Evolutionary conservation across 2,797 vertebrate species (phyloP).

Genomic region (Lacerta viridis): DNA sequence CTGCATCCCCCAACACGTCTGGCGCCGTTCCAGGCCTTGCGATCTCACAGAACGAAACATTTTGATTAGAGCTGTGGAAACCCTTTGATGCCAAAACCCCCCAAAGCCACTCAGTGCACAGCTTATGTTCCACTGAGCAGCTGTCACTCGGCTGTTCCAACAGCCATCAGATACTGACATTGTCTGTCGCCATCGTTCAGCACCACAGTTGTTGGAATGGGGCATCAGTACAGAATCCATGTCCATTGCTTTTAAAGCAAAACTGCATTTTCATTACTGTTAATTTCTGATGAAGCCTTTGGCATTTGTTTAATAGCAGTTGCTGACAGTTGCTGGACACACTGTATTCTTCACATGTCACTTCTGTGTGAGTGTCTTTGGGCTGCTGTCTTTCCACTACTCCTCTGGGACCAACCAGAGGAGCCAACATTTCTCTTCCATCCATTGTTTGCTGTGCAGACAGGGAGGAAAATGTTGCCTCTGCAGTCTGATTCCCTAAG

Average conservation of each 20-base stretch:
- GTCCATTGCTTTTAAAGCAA: constrained; percentile 40
- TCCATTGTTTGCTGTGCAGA: constrained; percentile 21
- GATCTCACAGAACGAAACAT: constrained; percentile 60
- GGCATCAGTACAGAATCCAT: rapidly evolving
- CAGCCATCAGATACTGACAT: constrained; percentile 41
- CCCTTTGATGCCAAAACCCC: constrained; percentile 59
- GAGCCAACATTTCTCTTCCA: not conserved
- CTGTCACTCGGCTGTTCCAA: constrained; percentile 55
- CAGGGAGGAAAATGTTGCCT: constrained; percentile 32
- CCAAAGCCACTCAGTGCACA: constrained; percentile 38
- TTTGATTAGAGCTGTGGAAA: constrained; percentile 60
- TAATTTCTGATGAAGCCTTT: constrained; percentile 28
- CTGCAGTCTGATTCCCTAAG: constrained; percentile 20
- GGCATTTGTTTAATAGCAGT: not conserved
- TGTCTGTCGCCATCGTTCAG: not conserved
- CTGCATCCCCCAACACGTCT: constrained; percentile 1
- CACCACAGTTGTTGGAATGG: not conserved
- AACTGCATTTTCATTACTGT: constrained; percentile 10
- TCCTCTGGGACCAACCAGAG: not conserved
- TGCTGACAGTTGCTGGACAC: not conserved
- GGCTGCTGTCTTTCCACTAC: constrained; percentile 1
- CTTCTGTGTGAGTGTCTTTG: not conserved
- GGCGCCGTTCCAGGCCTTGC: constrained; percentile 44
- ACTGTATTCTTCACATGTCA: not conserved
- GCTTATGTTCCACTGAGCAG: constrained; percentile 63